Conservation (phyloP, 2,888 invertebrate species). For the Eledona agricola region DNA sequence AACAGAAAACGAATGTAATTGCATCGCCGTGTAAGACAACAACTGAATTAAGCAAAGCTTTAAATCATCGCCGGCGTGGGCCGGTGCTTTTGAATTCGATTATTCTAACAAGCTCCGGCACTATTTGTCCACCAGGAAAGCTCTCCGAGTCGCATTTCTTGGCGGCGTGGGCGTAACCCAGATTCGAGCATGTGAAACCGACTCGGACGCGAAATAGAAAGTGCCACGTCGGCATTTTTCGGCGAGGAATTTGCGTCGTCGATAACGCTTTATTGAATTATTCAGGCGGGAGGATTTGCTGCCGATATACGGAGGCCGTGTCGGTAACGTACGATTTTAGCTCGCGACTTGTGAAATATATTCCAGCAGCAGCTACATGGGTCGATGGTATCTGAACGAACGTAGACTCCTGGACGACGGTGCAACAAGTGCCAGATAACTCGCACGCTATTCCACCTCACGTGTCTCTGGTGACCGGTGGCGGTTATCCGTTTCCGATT, state of each 20-base stretch:
- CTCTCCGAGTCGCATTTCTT: conserved; percentile 14
- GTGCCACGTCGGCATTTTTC: conserved; percentile 11
- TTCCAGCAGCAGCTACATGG: conserved; percentile 36
- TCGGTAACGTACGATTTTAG: conserved; percentile 33
- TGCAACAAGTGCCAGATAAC: conserved; percentile 37
- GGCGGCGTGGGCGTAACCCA: conserved; percentile 29
- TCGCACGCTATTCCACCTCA: conserved; percentile 39
- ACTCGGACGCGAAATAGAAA: conserved; percentile 27
- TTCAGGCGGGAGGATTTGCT: neutral
- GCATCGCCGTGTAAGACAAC: conserved; percentile 32
- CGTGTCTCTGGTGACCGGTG: no score
- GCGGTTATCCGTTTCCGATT: conserved; percentile 32
- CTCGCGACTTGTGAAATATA: conserved; percentile 31
- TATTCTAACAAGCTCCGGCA: conserved; percentile 23
- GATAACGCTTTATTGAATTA: neutral
- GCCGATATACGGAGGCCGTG: no score
- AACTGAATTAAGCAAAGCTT: conserved; percentile 28
- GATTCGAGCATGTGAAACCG: conserved; percentile 29
- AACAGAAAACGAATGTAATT: conserved; percentile 32
- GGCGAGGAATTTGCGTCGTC: neutral
- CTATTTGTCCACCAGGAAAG: conserved; percentile 13
- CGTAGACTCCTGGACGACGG: conserved; percentile 33
- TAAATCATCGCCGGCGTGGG: conserved; percentile 27
- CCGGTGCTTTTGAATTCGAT: conserved; percentile 26
- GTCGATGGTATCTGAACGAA: conserved; percentile 37